A percentile compares a stretch with the other conserved stretches of the same genome.
Conservation (phyloP, 2,797 vertebrate species). For the Acestrorhynchus altus region DNA sequence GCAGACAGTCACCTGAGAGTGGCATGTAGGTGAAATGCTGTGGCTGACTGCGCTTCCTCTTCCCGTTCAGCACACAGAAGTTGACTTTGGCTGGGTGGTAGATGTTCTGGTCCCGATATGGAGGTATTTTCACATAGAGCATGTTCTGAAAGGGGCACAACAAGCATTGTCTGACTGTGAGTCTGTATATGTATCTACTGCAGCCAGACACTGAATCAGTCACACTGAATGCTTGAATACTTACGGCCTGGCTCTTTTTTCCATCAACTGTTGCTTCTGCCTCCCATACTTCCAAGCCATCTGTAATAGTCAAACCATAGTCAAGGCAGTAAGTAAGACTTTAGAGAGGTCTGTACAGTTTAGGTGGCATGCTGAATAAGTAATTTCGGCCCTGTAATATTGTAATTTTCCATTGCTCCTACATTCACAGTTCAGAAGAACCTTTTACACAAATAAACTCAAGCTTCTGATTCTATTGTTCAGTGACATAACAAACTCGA, state of each 20-base stretch:
- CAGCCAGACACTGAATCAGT: not conserved
- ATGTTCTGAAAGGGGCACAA: constrained; percentile 81
- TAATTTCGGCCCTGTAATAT: not conserved
- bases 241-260: constrained; percentile 94
- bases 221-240: constrained; percentile 62
- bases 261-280: constrained; percentile 92
- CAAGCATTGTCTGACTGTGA: constrained; percentile 3
- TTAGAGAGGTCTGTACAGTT: constrained; percentile 1
- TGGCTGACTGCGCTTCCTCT: constrained; percentile 92
- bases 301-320: constrained; percentile 69
- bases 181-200: not conserved
- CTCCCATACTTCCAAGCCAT: constrained; percentile 95
- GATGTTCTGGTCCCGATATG: constrained; percentile 87
- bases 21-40: constrained; percentile 92
- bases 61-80: constrained; percentile 94
- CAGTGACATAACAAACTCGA: constrained; percentile 31
- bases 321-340: not conserved
- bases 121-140: constrained; percentile 92
- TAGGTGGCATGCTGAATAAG: not conserved
- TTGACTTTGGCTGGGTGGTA: constrained; percentile 87
- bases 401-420: constrained; percentile 1
- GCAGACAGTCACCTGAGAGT: constrained; percentile 47
- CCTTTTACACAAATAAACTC: constrained; percentile 20
- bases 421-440: constrained; percentile 7
- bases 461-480: constrained; percentile 19